phyloP scores from a whole-genome alignment of 1,140 invertebrate genomes.

The Brachystomella parvula region DNA sequence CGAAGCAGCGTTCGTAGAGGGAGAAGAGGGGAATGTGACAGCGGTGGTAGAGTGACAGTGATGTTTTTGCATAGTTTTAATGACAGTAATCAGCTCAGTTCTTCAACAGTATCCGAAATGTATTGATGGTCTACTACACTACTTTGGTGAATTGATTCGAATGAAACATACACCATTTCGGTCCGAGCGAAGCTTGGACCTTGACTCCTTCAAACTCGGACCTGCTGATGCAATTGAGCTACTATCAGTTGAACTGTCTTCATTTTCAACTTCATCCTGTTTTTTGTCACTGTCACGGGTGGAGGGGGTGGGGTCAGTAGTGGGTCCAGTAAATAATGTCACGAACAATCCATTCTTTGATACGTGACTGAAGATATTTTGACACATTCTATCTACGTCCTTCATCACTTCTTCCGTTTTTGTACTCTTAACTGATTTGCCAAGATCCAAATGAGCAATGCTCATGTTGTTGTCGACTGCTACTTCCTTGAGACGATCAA shows the following conservation, averaged over 20 bases:
- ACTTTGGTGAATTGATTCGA: slow-evolving; percentile 22
- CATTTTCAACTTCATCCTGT: slow-evolving; percentile 10
- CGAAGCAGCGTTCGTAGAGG: neutral
- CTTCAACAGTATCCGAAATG: neutral
- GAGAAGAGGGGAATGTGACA: neutral
- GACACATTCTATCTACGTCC: slow-evolving; percentile 27
- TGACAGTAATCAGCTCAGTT: slow-evolving; percentile 8
- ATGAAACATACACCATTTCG: slow-evolving; percentile 30
- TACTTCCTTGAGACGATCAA: slow-evolving; percentile 20
- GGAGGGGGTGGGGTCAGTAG: neutral
- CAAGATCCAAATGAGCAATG: slow-evolving; percentile 32
- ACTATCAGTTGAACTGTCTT: neutral
- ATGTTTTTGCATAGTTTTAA: neutral
- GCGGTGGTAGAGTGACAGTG: neutral
- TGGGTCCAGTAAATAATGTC: slow-evolving; percentile 27
- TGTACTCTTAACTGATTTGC: slow-evolving; percentile 4
- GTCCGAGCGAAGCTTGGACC: neutral
- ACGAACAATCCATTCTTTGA: slow-evolving; percentile 30
- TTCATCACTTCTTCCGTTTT: slow-evolving; percentile 18
- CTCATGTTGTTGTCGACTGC: slow-evolving; percentile 30
- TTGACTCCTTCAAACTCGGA: neutral
- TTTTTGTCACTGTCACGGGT: neutral
- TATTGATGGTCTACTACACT: slow-evolving; percentile 2
- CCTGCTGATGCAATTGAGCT: neutral
- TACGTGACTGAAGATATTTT: slow-evolving; percentile 17